Percentiles rank a stretch among this genome's conserved stretches.
phyloP scores from a whole-genome alignment of 2,113 vertebrate genomes.

The Lonchura striata region DNA sequence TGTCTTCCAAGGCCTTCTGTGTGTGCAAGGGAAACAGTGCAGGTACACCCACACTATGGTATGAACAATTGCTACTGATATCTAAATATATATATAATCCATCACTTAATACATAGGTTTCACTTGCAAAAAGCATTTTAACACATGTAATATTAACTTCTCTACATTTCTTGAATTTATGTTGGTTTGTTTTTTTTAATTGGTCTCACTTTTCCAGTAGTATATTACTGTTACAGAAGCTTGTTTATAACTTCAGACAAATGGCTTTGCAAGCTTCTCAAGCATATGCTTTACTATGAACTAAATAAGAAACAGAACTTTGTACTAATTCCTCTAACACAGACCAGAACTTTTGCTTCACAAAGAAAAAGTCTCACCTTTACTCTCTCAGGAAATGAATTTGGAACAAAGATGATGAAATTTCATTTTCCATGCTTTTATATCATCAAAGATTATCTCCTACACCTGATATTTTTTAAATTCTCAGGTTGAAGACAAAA shows the following conservation, averaged over 20 bases:
- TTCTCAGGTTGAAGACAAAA: neutral
- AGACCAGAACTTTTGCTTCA: neutral
- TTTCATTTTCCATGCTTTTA: neutral
- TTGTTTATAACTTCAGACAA: neutral
- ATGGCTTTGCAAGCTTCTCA: neutral
- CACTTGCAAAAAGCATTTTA: neutral
- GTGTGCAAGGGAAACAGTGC: neutral
- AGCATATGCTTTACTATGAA: neutral
- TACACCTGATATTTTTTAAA: neutral
- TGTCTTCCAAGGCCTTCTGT: neutral
- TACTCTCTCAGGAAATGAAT: neutral
- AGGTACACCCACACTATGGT: neutral
- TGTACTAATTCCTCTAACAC: neutral
- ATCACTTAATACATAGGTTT: neutral
- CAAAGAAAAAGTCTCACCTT: neutral
- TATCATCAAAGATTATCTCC: neutral
- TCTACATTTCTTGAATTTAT: neutral
- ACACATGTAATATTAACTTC: neutral
- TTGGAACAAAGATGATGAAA: neutral
- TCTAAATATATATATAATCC: neutral
- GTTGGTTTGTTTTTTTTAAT: neutral
- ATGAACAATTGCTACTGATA: neutral
- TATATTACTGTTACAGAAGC: neutral
- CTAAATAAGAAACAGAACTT: neutral
- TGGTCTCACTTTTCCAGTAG: neutral